Evolutionary conservation across 2,113 vertebrate species (phyloP).

Genomic region (Excalfactoria chinensis): DNA sequence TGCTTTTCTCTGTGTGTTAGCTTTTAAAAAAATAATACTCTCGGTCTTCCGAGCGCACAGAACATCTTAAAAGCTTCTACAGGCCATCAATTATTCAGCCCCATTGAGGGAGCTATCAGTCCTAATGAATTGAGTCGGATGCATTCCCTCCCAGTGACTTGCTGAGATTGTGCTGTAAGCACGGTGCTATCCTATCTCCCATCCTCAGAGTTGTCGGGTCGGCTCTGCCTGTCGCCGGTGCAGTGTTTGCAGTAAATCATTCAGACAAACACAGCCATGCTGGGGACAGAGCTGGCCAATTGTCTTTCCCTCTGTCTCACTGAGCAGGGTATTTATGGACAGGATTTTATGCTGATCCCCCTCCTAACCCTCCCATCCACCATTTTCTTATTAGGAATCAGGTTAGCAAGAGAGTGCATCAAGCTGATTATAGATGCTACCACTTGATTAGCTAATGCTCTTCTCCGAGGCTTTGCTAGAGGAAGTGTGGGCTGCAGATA

Average conservation of each 20-base stretch:
- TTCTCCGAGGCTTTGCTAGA: not conserved
- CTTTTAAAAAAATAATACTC: constrained; percentile 78
- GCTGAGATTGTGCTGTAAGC: constrained; percentile 68
- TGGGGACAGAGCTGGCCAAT: not conserved
- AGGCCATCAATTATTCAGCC: constrained; percentile 85
- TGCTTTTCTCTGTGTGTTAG: constrained; percentile 74
- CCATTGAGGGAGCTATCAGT: constrained; percentile 81
- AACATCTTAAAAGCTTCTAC: constrained; percentile 81
- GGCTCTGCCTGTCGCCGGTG: not conserved
- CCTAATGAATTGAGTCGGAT: constrained; percentile 83
- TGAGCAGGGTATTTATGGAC: constrained; percentile 19
- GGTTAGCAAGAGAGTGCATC: constrained; percentile 65
- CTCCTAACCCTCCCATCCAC: not conserved
- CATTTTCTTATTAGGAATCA: constrained; percentile 71
- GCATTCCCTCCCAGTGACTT: constrained; percentile 70
- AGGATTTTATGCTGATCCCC: constrained; percentile 4
- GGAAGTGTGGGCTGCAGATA: not conserved
- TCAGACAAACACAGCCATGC: constrained; percentile 28
- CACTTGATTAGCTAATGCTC: constrained; percentile 73
- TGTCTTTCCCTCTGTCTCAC: not conserved
- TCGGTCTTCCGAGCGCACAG: constrained; percentile 49
- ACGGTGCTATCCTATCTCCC: constrained; percentile 18
- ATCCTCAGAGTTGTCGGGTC: constrained; percentile 2
- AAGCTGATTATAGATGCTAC: constrained; percentile 69
- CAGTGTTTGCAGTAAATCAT: constrained; percentile 50